Percentiles rank a stretch among this genome's conserved stretches.
phyloP scores from a whole-genome alignment of 2,113 vertebrate species.

The Pogona vitticeps region DNA sequence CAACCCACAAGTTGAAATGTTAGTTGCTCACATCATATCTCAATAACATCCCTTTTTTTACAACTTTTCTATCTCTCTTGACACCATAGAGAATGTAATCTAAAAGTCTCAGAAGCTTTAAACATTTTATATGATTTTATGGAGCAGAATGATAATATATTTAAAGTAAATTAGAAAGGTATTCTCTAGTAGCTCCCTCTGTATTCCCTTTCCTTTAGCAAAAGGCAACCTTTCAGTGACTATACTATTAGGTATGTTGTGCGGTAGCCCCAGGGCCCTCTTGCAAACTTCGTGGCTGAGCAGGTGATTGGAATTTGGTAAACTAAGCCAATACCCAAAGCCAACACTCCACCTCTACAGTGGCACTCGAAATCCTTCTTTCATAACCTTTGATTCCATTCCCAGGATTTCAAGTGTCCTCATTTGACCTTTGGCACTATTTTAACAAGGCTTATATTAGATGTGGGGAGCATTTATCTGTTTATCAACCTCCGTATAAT shows the following conservation, averaged over 20 bases:
- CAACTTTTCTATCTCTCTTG: background rate
- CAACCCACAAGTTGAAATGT: background rate
- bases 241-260: background rate
- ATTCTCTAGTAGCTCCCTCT: background rate
- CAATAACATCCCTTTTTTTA: background rate
- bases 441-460: background rate
- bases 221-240: background rate
- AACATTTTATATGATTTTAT: background rate
- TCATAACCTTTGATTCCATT: background rate
- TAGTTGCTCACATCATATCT: background rate
- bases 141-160: background rate
- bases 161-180: background rate
- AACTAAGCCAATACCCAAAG: background rate
- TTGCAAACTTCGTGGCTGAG: background rate
- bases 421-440: slow-evolving; percentile 5
- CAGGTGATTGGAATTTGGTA: background rate
- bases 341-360: background rate
- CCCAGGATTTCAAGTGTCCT: background rate
- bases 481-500: background rate
- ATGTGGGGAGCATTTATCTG: background rate
- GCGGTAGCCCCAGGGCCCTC: background rate
- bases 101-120: background rate
- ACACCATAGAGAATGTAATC: background rate
- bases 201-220: background rate
- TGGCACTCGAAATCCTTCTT: background rate